Evolutionary conservation across 2,888 invertebrate species (phyloP).

Genomic region (Ochlodes sylvanus): DNA sequence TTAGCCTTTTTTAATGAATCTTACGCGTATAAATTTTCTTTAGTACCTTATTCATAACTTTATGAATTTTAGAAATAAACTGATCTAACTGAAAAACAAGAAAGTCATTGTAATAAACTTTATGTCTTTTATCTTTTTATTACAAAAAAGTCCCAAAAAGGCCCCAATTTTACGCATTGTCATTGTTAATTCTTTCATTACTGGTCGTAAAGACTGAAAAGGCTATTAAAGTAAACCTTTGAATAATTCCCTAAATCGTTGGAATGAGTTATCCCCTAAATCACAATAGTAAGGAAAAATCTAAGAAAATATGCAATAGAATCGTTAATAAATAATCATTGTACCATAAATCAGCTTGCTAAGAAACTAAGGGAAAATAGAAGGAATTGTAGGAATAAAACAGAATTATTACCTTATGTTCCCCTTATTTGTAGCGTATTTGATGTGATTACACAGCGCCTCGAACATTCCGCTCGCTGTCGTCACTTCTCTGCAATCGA

Average conservation of each 20-base stretch:
- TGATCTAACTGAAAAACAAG: conserved; percentile 6
- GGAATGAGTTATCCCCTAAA: background rate
- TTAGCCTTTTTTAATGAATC: background rate
- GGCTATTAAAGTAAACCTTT: background rate
- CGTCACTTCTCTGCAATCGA: conserved; percentile 97
- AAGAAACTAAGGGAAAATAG: conserved; percentile 20
- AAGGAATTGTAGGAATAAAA: conserved; percentile 10
- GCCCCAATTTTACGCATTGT: background rate
- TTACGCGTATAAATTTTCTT: background rate
- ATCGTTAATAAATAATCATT: conserved; percentile 22
- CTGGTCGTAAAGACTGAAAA: conserved; percentile 3
- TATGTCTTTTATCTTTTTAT: conserved; percentile 1
- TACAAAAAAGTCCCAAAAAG: background rate
- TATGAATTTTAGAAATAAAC: background rate
- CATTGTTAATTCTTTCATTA: conserved; percentile 5
- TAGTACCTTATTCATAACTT: conserved; percentile 2
- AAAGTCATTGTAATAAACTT: background rate
- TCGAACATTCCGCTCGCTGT: conserved; percentile 99
- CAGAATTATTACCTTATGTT: conserved; percentile 90
- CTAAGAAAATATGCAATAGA: conserved; percentile 3
- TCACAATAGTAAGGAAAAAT: background rate
- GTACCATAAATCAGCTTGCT: conserved; percentile 31
- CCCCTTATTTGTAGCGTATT: conserved; percentile 98
- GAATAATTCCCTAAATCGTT: background rate
- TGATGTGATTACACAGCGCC: conserved; percentile 97